These are phyloP conservation scores for Schizopygopsis pylzovi DNA, from an alignment of 2,797 vertebrate genomes.

Conservation along the genomic window DNA sequence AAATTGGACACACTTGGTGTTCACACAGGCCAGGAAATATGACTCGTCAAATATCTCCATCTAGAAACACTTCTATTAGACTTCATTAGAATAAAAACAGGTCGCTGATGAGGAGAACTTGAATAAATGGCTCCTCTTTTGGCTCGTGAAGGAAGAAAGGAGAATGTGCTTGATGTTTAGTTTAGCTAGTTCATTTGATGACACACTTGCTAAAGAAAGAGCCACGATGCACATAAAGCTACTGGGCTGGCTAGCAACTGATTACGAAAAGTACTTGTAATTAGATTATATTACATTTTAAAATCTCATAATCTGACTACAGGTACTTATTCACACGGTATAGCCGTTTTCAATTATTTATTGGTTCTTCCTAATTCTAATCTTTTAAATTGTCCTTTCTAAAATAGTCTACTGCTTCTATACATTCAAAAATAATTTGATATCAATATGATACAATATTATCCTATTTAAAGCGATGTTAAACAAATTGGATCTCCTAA, in stretches of 20 bases:
- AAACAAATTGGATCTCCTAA: too few species aligned
- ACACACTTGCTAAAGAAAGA: not conserved
- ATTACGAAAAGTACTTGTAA: not conserved
- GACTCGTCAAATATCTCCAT: conserved; percentile 68
- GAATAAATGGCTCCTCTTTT: not conserved
- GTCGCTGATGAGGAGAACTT: conserved; percentile 68
- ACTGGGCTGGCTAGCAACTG: not conserved
- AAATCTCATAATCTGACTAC: not conserved
- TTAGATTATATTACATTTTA: not conserved
- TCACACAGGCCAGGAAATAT: conserved; percentile 49
- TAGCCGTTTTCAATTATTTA: too few species aligned
- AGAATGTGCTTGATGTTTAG: not conserved
- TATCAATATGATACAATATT: too few species aligned
- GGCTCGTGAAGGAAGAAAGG: not conserved
- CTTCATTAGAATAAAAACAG: conserved; percentile 77
- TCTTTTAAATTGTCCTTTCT: too few species aligned
- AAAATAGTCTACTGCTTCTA: too few species aligned
- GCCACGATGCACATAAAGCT: too few species aligned
- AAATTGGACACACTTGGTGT: conserved; percentile 43
- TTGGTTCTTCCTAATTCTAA: too few species aligned
- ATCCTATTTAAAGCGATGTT: too few species aligned
- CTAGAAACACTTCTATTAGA: conserved; percentile 61
- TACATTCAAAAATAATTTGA: too few species aligned
- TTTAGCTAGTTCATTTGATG: not conserved
- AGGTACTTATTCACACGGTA: too few species aligned